These are phyloP conservation scores for Lepidocolaptes lacrymiger DNA, from an alignment of 2,797 vertebrate genomes.

Conservation along the genomic window DNA sequence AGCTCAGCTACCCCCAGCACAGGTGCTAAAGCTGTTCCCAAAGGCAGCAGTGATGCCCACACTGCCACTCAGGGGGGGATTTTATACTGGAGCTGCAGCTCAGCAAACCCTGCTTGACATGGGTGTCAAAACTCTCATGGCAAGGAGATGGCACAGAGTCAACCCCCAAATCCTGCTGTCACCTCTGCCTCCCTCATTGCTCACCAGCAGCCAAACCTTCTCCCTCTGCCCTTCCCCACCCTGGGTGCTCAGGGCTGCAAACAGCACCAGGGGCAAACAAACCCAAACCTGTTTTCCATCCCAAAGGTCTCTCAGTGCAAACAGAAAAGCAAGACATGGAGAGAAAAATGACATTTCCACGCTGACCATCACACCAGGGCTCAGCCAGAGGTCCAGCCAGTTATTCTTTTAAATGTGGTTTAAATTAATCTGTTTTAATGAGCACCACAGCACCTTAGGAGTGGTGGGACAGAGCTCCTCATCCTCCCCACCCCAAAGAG, in stretches of 20 bases:
- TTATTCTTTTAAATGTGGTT: background rate
- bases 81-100: background rate
- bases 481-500: background rate
- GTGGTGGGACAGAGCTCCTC: background rate
- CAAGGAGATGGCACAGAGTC: background rate
- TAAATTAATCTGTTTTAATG: background rate
- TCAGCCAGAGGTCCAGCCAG: background rate
- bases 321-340: background rate
- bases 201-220: background rate
- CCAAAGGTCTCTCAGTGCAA: background rate
- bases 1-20: background rate
- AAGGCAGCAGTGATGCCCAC: background rate
- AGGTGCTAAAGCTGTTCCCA: background rate
- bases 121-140: background rate
- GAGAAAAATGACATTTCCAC: background rate
- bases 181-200: background rate
- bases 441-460: background rate
- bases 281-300: background rate
- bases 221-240: background rate
- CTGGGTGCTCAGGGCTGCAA: background rate
- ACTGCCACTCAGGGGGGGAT: fast-evolving
- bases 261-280: background rate
- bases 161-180: background rate
- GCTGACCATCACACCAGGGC: background rate
- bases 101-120: background rate